Evolutionary conservation across 2,113 vertebrate species (phyloP).

Genomic region (Cathartes aura): DNA sequence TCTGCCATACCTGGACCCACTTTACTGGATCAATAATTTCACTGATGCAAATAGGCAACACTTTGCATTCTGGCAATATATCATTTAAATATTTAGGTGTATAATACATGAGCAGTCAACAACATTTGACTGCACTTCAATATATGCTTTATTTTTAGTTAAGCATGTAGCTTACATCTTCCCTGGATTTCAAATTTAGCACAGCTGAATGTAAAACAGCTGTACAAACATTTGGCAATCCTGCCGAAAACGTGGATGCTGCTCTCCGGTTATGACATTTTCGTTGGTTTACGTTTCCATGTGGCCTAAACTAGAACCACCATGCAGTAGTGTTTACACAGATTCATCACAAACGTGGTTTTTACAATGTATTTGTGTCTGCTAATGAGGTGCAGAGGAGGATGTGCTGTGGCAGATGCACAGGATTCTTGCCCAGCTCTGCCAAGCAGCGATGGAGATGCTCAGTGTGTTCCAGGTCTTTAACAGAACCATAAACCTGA

Average conservation of each 20-base stretch:
- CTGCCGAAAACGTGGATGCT: neutral
- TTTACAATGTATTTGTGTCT: neutral
- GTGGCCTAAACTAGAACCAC: neutral
- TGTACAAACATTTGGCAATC: neutral
- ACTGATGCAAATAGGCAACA: neutral
- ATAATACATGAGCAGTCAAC: neutral
- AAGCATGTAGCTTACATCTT: neutral
- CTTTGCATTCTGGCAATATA: neutral
- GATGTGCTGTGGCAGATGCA: neutral
- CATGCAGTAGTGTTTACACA: neutral
- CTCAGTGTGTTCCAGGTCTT: neutral
- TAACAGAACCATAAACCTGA: neutral
- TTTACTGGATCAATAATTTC: neutral
- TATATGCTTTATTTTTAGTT: neutral
- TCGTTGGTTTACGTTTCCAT: neutral
- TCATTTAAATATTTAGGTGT: neutral
- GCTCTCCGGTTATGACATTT: neutral
- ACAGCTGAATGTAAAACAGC: neutral
- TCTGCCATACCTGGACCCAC: neutral
- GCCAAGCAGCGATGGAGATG: accelerated
- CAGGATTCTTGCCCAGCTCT: neutral
- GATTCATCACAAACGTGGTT: neutral
- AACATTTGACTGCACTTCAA: neutral
- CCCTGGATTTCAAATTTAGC: neutral
- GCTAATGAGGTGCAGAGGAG: neutral